These are phyloP conservation scores for Cetoscarus ocellatus DNA, from an alignment of 2,797 vertebrate genomes.

Conservation along the genomic window DNA sequence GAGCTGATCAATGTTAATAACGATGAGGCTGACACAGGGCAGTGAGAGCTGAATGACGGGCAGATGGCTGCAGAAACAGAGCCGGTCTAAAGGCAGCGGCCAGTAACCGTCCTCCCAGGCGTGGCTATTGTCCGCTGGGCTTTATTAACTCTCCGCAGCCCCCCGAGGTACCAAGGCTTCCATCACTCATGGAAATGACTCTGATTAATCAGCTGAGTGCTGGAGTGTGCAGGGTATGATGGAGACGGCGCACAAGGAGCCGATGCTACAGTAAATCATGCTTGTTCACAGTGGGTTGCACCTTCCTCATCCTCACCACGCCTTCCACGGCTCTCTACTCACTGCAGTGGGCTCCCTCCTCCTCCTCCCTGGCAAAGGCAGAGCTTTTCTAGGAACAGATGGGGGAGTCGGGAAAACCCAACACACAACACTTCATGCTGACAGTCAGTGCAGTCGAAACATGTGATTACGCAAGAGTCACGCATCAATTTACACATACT, in stretches of 20 bases:
- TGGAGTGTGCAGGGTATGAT: slow-evolving; percentile 49
- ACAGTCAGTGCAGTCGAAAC: slow-evolving; percentile 67
- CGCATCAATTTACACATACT: slow-evolving; percentile 12
- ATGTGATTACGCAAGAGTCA: slow-evolving; percentile 38
- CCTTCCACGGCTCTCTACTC: slow-evolving; percentile 52
- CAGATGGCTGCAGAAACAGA: slow-evolving; percentile 41
- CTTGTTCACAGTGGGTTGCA: slow-evolving; percentile 62
- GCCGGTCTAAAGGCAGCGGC: slow-evolving; percentile 44
- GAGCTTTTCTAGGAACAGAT: slow-evolving; percentile 61
- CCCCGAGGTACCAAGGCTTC: slow-evolving; percentile 46
- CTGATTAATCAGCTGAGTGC: slow-evolving; percentile 82
- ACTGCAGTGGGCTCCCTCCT: slow-evolving; percentile 55
- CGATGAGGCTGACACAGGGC: slow-evolving; percentile 42
- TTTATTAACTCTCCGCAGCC: slow-evolving; percentile 71
- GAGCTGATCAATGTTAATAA: slow-evolving; percentile 66
- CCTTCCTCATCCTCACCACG: slow-evolving; percentile 41
- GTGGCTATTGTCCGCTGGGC: slow-evolving; percentile 52
- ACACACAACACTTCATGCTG: slow-evolving; percentile 54
- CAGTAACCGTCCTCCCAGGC: slow-evolving; percentile 49
- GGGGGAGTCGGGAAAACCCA: slow-evolving; percentile 63
- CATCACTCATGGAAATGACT: slow-evolving; percentile 80
- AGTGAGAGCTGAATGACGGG: slow-evolving; percentile 40
- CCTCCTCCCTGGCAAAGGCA: slow-evolving; percentile 46
- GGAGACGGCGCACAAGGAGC: slow-evolving; percentile 51
- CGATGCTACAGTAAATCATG: slow-evolving; percentile 72